phyloP scores from a whole-genome alignment of 2,888 invertebrate species.

The Anticlea derivata region DNA sequence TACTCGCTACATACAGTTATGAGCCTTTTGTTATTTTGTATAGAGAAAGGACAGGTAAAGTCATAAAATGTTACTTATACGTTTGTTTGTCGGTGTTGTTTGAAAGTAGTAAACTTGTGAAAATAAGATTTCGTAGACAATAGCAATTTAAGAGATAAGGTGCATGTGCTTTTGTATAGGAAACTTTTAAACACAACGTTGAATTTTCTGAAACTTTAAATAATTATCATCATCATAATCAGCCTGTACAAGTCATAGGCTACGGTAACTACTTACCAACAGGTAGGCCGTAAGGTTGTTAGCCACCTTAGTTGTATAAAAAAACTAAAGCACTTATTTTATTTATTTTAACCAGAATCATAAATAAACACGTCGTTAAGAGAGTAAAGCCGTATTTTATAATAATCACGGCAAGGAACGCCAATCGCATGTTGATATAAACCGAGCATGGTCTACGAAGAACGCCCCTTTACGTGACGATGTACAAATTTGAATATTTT shows the following conservation, averaged over 20 bases:
- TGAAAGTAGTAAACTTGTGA: constrained; percentile 11
- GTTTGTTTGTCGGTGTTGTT: constrained; percentile 18
- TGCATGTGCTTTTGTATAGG: constrained; percentile 2
- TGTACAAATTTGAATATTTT: not conserved
- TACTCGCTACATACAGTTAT: constrained; percentile 24
- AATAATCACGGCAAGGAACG: constrained; percentile 43
- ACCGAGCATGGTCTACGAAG: constrained; percentile 42
- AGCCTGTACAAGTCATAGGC: too few relatives aligned
- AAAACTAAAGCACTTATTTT: too few relatives aligned
- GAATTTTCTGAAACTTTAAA: not conserved
- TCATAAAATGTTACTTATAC: constrained; percentile 16
- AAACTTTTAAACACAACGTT: not conserved
- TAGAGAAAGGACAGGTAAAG: constrained; percentile 15
- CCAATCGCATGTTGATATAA: constrained; percentile 49
- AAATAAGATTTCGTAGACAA: constrained; percentile 19
- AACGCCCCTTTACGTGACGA: constrained; percentile 17
- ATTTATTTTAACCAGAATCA: constrained; percentile 31
- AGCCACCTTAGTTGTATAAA: too few relatives aligned
- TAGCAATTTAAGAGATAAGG: constrained; percentile 6
- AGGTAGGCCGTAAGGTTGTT: too few relatives aligned
- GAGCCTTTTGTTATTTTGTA: constrained; percentile 12
- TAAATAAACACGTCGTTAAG: constrained; percentile 49
- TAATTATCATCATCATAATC: too few relatives aligned
- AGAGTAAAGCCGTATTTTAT: constrained; percentile 45
- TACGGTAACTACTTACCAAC: too few relatives aligned